Base-by-base conservation (phyloP, 2,888 invertebrate species). In the Leucophenga montana region DNA sequence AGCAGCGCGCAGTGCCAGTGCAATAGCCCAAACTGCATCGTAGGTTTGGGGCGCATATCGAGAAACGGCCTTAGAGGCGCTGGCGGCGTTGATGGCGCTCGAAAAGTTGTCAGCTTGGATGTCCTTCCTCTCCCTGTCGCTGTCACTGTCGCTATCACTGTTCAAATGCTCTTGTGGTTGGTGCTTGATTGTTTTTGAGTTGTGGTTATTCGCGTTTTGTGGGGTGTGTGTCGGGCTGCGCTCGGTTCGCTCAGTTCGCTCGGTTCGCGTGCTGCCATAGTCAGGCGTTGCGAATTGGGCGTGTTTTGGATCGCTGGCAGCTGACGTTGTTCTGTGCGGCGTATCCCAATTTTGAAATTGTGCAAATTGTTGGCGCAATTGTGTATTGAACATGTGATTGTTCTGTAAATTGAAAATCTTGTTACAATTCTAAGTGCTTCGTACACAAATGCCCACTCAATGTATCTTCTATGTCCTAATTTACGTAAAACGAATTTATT, bases 21-120 rank as follows among this genome's bases (percentile, higher is more conserved):
- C 96, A 79, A 96, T 95, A 0, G 96, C 93, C 97, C 97, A 97
- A 0, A 97, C 93, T 0, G 97, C 96, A 85, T 97, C 97, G 86
- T 96, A 97, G 0, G 95, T 93, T 83, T 95, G 94, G 0, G 94
- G 93, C 0, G 95, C 94, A 87, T 92, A 95, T 68, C 91, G 91
- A 0, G 94, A 93, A 2, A 92, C 89, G 53, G 75, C 71, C 50
- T 79, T 78, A 53, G 76, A 75, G 44, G 27, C 67, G 44, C 16
- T 71, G 75, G 57, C 70, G 14, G 75, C 56, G 44, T 68, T 73
- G 67, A 75, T 73, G 27, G 27, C 27, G 27, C 4, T 27, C 27
- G 54, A 84, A 73, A 16, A 75, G 16, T 46, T 18, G 71, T n/a
- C 68, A 59, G 9, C 79, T 20, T 56, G 22, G 13, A 20, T 56